These are phyloP conservation scores for Carcharodon carcharias DNA, from an alignment of 2,797 vertebrate species.

Conservation along the genomic window DNA sequence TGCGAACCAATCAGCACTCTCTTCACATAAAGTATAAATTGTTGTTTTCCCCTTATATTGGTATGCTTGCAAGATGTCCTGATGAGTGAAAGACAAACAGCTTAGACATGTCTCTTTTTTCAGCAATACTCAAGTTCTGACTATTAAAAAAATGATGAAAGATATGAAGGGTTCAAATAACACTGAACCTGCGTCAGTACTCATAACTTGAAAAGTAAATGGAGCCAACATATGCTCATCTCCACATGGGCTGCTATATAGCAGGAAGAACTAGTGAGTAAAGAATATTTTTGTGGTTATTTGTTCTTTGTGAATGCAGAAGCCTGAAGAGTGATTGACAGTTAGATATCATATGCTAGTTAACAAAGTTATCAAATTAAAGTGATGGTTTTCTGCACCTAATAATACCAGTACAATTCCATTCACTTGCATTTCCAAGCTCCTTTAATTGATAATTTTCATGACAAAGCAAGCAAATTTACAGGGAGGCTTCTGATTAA, in stretches of 20 bases:
- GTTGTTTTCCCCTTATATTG: too few species aligned
- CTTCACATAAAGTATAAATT: too few species aligned
- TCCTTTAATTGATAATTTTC: background rate
- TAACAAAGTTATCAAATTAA: conserved; percentile 2
- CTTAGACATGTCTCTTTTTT: too few species aligned
- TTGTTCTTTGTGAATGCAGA: background rate
- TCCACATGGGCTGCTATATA: background rate
- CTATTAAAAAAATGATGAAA: background rate
- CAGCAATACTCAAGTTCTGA: too few species aligned
- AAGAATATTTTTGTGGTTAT: background rate
- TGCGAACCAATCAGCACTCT: too few species aligned
- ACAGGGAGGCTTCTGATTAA: background rate
- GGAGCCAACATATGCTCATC: background rate
- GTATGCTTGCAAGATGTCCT: too few species aligned
- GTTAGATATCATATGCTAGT: background rate
- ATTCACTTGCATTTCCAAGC: background rate
- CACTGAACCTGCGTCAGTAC: background rate
- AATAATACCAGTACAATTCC: background rate
- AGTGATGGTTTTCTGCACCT: background rate
- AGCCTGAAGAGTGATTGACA: background rate
- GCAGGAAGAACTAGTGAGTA: background rate
- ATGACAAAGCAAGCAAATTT: background rate
- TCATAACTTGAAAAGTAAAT: background rate
- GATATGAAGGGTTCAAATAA: background rate
- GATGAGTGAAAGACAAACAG: too few species aligned